Percentiles rank a stretch among this genome's conserved stretches.
These are phyloP conservation scores for Phaethon lepturus DNA, from an alignment of 2,113 vertebrate genomes.

Conservation along the genomic window DNA sequence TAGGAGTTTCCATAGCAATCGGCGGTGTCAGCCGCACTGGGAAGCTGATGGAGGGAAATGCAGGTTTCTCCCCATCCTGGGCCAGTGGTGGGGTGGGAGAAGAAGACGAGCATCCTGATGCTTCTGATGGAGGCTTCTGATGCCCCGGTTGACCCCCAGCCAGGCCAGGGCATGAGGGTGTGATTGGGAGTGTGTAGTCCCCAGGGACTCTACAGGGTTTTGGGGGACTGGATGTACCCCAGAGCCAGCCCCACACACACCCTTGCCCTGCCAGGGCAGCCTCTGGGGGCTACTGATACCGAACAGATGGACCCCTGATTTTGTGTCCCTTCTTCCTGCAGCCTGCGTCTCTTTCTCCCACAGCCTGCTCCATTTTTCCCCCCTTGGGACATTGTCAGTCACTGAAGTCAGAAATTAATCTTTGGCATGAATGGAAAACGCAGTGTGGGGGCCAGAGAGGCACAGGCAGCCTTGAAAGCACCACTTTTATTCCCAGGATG, in stretches of 20 bases:
- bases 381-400: not conserved
- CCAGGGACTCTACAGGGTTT: not conserved
- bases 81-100: not conserved
- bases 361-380: not conserved
- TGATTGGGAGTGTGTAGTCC: not conserved
- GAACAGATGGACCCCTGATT: not conserved
- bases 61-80: not conserved
- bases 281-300: not conserved
- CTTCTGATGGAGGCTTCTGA: not conserved
- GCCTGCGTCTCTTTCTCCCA: not conserved
- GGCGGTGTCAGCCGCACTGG: not conserved
- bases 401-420: not conserved
- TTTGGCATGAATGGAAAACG: not conserved
- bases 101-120: not conserved
- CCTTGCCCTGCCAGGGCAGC: not conserved
- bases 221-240: not conserved
- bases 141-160: not conserved
- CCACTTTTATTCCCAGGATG: not conserved
- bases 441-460: not conserved
- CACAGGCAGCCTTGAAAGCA: not conserved
- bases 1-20: conserved; percentile 67
- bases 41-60: not conserved
- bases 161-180: not conserved
- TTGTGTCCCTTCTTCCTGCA: not conserved
- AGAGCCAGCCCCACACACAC: not conserved